A percentile compares a stretch with the other conserved stretches of the same genome.
These are phyloP conservation scores for Acanthurus tractus DNA, from an alignment of 2,797 vertebrate genomes.

Conservation along the genomic window DNA sequence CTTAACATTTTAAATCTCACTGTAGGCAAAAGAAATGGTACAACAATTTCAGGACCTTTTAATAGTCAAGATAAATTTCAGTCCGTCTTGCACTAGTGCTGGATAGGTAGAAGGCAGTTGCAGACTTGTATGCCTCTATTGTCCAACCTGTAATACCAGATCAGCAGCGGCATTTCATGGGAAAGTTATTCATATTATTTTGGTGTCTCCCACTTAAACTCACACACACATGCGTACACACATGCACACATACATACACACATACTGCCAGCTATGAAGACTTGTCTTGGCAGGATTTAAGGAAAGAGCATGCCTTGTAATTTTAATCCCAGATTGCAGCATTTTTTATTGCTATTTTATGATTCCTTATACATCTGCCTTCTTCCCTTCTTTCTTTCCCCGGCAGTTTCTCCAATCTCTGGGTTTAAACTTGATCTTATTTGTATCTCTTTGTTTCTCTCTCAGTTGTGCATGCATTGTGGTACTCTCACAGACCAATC, in stretches of 20 bases:
- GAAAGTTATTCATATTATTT: constrained; percentile 36
- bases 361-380: constrained; percentile 16
- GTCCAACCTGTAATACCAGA: constrained; percentile 14
- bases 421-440: neutral
- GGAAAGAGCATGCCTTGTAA: constrained; percentile 49
- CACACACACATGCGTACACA: constrained; percentile 27
- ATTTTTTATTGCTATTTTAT: constrained; percentile 40
- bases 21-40: constrained; percentile 42
- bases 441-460: neutral
- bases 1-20: constrained; percentile 20
- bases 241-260: constrained; percentile 30
- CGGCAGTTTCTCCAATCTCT: neutral
- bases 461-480: neutral
- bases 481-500: neutral
- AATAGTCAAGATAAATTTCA: neutral
- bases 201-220: constrained; percentile 6
- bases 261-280: constrained; percentile 69
- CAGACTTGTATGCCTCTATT: neutral
- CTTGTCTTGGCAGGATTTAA: constrained; percentile 74
- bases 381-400: constrained; percentile 13
- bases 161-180: constrained; percentile 32
- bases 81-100: neutral
- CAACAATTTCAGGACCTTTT: constrained; percentile 12
- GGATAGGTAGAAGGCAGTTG: neutral
- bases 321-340: constrained; percentile 61